These are phyloP conservation scores for Anguilla anguilla DNA, from an alignment of 2,797 vertebrate genomes.

Conservation along the genomic window DNA sequence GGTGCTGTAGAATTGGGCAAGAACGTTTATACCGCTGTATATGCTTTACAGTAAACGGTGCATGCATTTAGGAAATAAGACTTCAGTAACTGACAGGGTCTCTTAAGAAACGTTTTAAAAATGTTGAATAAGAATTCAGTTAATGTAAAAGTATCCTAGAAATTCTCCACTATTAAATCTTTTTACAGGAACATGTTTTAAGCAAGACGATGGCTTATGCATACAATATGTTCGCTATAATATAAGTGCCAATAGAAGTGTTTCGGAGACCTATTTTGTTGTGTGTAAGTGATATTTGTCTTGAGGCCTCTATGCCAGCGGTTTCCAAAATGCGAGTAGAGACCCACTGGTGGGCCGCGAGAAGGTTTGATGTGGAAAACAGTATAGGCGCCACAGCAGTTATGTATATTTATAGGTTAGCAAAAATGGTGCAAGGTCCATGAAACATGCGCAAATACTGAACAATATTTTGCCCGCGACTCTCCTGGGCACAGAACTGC, in stretches of 20 bases:
- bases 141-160: not conserved
- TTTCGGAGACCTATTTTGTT: not conserved
- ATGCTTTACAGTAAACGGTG: not conserved
- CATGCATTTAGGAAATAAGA: not conserved
- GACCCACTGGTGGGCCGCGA: not conserved
- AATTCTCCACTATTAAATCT: not conserved
- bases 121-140: not conserved
- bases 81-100: not conserved
- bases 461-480: not conserved
- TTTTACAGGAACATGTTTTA: not conserved
- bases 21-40: not conserved
- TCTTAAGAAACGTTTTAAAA: not conserved
- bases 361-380: slow-evolving; percentile 10
- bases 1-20: not conserved
- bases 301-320: slow-evolving; percentile 7
- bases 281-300: slow-evolving; percentile 2
- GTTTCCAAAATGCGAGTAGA: not conserved
- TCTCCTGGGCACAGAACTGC: not conserved
- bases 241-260: not conserved
- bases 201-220: not conserved
- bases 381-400: not conserved
- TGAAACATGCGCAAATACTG: not conserved
- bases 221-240: not conserved
- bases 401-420: not conserved
- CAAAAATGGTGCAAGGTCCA: slow-evolving; percentile 11